These are phyloP conservation scores for Antheraea mylitta DNA, from an alignment of 1,140 invertebrate species.

Conservation along the genomic window DNA sequence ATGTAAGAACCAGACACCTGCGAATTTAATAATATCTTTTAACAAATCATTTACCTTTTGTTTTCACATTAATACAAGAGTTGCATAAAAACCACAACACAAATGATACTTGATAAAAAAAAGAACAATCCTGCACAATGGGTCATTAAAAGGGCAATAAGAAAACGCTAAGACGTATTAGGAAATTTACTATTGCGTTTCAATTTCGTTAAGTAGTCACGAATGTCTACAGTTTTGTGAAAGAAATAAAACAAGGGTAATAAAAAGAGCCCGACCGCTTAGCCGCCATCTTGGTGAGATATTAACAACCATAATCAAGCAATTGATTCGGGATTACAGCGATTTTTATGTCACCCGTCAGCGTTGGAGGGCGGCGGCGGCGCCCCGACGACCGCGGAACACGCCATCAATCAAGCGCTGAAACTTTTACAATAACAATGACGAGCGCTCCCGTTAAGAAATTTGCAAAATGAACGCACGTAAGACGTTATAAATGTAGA, in stretches of 20 bases:
- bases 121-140: background rate
- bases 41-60: too few relatives aligned
- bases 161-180: slow-evolving; percentile 27
- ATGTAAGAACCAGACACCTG: too few relatives aligned
- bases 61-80: too few relatives aligned
- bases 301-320: slow-evolving; percentile 73
- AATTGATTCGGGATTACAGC: slow-evolving; percentile 67
- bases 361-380: slow-evolving; percentile 23
- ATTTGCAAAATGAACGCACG: slow-evolving; percentile 25
- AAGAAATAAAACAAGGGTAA: slow-evolving; percentile 58
- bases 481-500: slow-evolving; percentile 30
- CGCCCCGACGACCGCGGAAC: slow-evolving; percentile 25
- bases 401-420: slow-evolving; percentile 55
- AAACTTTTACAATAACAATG: slow-evolving; percentile 63
- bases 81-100: too few relatives aligned
- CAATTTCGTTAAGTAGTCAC: slow-evolving; percentile 69
- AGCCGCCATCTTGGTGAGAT: slow-evolving; percentile 53
- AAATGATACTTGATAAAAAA: background rate
- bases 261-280: slow-evolving; percentile 47
- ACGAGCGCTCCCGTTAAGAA: slow-evolving; percentile 27
- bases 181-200: slow-evolving; percentile 40
- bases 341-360: slow-evolving; percentile 59
- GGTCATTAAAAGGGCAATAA: slow-evolving; percentile 18
- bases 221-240: slow-evolving; percentile 60
- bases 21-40: too few relatives aligned